These are phyloP conservation scores for Porites lobata DNA, from an alignment of 92 coral and sea anemone species.

Conservation along the genomic window DNA sequence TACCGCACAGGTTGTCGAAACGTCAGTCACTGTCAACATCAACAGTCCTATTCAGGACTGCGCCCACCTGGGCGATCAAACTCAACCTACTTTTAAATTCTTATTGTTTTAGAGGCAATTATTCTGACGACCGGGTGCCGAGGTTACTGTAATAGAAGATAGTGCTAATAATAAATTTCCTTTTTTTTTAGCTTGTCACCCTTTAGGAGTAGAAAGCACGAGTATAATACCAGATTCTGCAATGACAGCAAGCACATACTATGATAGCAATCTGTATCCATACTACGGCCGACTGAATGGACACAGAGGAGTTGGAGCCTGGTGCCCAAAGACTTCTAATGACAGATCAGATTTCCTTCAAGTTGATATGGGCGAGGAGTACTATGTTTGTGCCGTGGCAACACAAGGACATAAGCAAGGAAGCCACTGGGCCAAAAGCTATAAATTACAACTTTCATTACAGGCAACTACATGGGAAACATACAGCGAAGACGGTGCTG, in stretches of 20 bases:
- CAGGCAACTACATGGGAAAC: background rate
- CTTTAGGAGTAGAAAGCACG: background rate
- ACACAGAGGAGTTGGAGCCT: background rate
- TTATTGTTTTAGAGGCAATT: too few species aligned
- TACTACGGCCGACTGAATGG: background rate
- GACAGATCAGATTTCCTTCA: background rate
- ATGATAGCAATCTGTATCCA: background rate
- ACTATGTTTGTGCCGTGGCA: slow-evolving; percentile 1
- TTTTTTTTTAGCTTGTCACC: background rate
- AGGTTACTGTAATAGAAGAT: too few species aligned
- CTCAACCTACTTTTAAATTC: too few species aligned
- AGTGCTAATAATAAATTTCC: too few species aligned
- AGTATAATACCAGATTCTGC: background rate
- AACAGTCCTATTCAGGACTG: too few species aligned
- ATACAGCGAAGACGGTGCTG: background rate
- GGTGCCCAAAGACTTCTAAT: background rate
- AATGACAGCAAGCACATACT: background rate
- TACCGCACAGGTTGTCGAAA: too few species aligned
- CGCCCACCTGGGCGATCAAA: too few species aligned
- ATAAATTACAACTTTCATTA: background rate
- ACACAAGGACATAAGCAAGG: background rate
- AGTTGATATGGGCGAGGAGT: background rate
- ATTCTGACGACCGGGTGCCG: too few species aligned
- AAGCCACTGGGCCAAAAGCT: background rate
- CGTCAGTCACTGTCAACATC: too few species aligned